Evolutionary conservation across 2,888 invertebrate genomes (phyloP).

Genomic region (Theodoxus fluviatilis): DNA sequence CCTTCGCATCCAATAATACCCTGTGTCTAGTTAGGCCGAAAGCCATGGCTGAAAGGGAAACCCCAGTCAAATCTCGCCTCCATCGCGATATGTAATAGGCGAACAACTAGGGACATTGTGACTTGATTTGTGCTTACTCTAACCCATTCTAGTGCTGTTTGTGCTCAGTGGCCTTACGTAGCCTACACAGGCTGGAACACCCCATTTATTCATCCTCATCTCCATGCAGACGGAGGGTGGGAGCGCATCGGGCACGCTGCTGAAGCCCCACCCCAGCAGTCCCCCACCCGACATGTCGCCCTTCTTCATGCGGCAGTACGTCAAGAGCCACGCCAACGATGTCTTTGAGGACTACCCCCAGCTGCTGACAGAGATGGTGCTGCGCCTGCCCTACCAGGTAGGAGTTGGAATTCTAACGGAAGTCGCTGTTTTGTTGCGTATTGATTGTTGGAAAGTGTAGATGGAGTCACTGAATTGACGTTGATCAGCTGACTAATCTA

Average conservation of each 20-base stretch:
- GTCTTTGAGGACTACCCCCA: slow-evolving; percentile 94
- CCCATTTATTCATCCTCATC: neutral
- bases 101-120: too few species aligned
- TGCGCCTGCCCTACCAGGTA: slow-evolving; percentile 92
- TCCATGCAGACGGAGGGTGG: slow-evolving; percentile 48
- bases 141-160: neutral
- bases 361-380: slow-evolving; percentile 92
- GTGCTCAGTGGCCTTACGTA: neutral
- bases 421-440: neutral
- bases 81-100: too few species aligned
- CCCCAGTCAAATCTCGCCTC: too few species aligned
- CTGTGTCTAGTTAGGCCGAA: too few species aligned
- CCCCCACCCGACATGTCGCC: slow-evolving; percentile 94
- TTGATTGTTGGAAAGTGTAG: too few species aligned
- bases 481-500: too few species aligned
- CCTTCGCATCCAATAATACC: too few species aligned
- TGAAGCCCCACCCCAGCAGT: slow-evolving; percentile 77
- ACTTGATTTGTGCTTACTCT: too few species aligned
- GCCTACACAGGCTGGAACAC: neutral
- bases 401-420: too few species aligned
- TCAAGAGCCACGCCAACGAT: slow-evolving; percentile 88
- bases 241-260: slow-evolving; percentile 71
- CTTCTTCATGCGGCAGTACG: slow-evolving; percentile 84
- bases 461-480: too few species aligned
- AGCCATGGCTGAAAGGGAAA: too few species aligned